Base-by-base conservation (phyloP, 2,797 vertebrate genomes). In the Enteromius argenteus region DNA sequence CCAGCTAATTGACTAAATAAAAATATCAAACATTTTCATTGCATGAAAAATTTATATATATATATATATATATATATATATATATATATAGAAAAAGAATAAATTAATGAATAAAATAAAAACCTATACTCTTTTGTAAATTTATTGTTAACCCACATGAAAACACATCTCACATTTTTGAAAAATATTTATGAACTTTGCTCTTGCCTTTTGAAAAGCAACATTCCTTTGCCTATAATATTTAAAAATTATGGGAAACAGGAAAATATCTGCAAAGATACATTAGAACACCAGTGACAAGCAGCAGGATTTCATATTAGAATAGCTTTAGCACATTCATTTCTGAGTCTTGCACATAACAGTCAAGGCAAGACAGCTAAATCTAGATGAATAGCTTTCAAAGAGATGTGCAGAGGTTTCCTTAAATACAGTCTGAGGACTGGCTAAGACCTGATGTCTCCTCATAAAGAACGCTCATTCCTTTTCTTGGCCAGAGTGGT, bases 381-480 rank as follows among this genome's bases (percentile, higher is more conserved):
- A 87, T 88, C 85, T 77, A 90, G 89, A 89, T 80, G 37, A 91
- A 91, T 86, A 79, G 51, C 64, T 83, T 79, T 80, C 39, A 85
- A 74, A 80, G 64, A 86, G 85, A 87, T 44, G 35, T 56, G 39
- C 77, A 62, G 72, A 79, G 72, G 79, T 37, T 39, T n/a, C 46
- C 73, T 77, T 71, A 81, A 64, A 90, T 87, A 84, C 5, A 11
- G 51, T 72, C 75, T 84, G 56, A 58, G 49, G 62, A 49, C 32
- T 75, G 62, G 77, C 62, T 80, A 72, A 72, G 78, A 51, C 73
- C 44, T 23, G 11, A 42, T 68, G 80, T 46, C 62, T 80, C 35
- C 64, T 73, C 69, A 75, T 72, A 73, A 85, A 72, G 53, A 82
- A 51, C n/a, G 8, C 15, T 44, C 81, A 76, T 84, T 76, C 58